Evolutionary conservation across 2,113 vertebrate species (phyloP).

Genomic region (Lichenostomus cassidix): DNA sequence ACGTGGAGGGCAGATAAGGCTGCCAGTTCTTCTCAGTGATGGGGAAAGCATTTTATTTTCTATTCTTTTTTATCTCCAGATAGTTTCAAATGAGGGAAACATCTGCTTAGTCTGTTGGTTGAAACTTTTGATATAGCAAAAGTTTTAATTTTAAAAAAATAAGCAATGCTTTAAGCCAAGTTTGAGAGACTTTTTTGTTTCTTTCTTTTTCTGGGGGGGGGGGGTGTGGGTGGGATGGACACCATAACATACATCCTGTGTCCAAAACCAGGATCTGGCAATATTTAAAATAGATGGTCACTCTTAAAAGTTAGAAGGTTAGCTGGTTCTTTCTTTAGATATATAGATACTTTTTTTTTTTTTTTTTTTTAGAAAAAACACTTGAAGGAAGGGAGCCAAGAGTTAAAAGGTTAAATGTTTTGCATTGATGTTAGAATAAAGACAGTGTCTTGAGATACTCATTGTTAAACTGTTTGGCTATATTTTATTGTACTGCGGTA

Average conservation of each 20-base stretch:
- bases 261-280: background rate
- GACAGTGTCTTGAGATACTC: background rate
- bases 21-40: background rate
- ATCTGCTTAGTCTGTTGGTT: background rate
- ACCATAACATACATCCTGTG: background rate
- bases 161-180: background rate
- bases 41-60: background rate
- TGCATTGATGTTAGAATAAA: conserved; percentile 12
- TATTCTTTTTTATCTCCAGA: background rate
- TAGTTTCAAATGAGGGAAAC: background rate
- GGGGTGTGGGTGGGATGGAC: rapidly evolving
- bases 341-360: background rate
- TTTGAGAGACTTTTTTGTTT: background rate
- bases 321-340: background rate
- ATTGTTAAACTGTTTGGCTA: conserved; percentile 45
- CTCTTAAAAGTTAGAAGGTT: background rate
- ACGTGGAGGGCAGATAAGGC: background rate
- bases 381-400: background rate
- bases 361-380: background rate
- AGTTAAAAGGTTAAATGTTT: conserved; percentile 49
- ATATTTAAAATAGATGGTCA: background rate
- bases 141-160: background rate
- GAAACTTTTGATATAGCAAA: background rate
- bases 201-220: rapidly evolving
- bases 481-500: conserved; percentile 34